These are phyloP conservation scores for Acanthosepion lycidas DNA, from an alignment of 2,888 invertebrate genomes.

Conservation along the genomic window DNA sequence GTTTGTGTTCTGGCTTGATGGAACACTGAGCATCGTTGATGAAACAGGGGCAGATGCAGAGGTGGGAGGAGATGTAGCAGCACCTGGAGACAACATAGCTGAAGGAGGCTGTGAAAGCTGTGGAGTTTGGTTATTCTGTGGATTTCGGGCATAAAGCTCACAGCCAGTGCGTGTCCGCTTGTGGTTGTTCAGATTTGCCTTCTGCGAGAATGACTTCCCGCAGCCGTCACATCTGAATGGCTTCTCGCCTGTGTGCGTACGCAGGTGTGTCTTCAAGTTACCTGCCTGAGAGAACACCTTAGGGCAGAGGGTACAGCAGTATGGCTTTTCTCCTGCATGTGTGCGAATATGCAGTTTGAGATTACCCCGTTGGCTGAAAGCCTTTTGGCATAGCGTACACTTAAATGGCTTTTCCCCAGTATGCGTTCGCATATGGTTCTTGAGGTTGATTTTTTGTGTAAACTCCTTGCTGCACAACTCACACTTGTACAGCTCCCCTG, in stretches of 20 bases:
- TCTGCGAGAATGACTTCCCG: constrained; percentile 41
- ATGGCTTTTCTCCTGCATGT: constrained; percentile 47
- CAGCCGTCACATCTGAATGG: constrained; percentile 44
- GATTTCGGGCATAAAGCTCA: constrained; percentile 33
- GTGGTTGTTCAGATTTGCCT: constrained; percentile 43
- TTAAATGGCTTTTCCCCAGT: constrained; percentile 43
- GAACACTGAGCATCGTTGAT: neutral
- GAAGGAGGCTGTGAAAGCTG: constrained; percentile 14
- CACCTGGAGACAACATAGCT: neutral
- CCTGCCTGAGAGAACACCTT: constrained; percentile 46
- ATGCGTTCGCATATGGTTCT: constrained; percentile 38
- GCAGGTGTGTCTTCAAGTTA: constrained; percentile 43
- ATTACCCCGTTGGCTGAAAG: constrained; percentile 44
- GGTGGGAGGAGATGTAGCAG: constrained; percentile 24
- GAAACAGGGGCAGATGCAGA: neutral
- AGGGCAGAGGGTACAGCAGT: constrained; percentile 41
- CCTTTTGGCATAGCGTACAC: constrained; percentile 36
- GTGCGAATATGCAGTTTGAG: constrained; percentile 42
- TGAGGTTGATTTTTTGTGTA: constrained; percentile 41
- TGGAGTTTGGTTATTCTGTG: neutral
- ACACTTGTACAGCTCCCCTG: constrained; percentile 34
- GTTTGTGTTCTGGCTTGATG: constrained; percentile 35
- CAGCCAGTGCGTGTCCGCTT: constrained; percentile 44
- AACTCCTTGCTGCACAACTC: constrained; percentile 41
- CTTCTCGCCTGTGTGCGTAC: constrained; percentile 44